Base-by-base conservation (phyloP, 2,888 invertebrate genomes). In the Megaustenia siamemsis region DNA sequence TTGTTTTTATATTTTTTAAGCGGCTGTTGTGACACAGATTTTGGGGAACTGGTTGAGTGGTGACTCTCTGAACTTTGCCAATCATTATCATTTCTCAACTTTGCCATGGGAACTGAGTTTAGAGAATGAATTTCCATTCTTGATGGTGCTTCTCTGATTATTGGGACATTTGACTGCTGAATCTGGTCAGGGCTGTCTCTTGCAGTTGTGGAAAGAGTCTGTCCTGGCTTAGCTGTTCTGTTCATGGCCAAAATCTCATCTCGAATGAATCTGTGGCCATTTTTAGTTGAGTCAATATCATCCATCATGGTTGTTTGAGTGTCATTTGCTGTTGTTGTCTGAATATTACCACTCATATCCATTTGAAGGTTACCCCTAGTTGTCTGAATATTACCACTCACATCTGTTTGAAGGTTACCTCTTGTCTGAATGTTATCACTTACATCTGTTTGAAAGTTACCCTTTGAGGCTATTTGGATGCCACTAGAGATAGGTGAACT, bases 31-130 rank as follows among this genome's bases (percentile, higher is more conserved):
- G 80, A 77, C 0, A 60, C 38, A 28, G 56, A 69, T 18, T 49
- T 35, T 2, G 80, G 18, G 49, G 45, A 10, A 35, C 2, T 35
- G 3, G 53, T 28, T 35, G 24, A 35, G n/a, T 49, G 43, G 6
- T 18, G 18, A 53, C 35, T 40, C 71, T 66, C 49, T 45, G 71
- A 24, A 40, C 81, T 84, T 32, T 89, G 89, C 90, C 90, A 90
- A 43, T 88, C 87, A 43, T 83, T 76, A 45, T 87, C 77, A 43
- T 86, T 56, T 32, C 89, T 88, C 80, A 89, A 86, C 82, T 88
- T 89, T 40, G 88, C 90, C 86, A 89, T 91, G 80, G 93, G 93
- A 68, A 90, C 91, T 80, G 92, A 91, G 81, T 92, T 92, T 38
- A 92, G 86, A 8, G 90, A 89, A 86, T 90, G 90, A 53, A 90